Evolutionary conservation across 1,140 invertebrate species (phyloP), one percentile per base, ranked within the genome.

Genomic region (Delia radicum): DNA sequence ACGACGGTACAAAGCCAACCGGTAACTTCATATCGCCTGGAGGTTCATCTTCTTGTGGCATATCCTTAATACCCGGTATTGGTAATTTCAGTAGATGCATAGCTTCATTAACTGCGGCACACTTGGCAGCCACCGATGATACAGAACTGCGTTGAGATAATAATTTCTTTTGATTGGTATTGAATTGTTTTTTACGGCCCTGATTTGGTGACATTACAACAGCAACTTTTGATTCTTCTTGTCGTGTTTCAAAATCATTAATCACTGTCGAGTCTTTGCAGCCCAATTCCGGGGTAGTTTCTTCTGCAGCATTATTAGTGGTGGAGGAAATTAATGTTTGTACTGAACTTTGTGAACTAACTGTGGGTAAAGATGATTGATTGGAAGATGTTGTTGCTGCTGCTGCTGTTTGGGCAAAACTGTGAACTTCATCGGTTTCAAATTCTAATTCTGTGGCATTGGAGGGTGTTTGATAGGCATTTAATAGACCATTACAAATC

Each of bases 361-460:
- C 65, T 10, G 65, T 69, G 12, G 71, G 27, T 27, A 73, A 42
- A 10, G 33, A 37, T n/a, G n/a, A n/a, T n/a, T n/a, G n/a, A n/a
- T n/a, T 42, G 3, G 37, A 42, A 0, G 37, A 42, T 42, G 37
- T 42, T 42, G 37, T 15, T 13, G 62, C 31, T 10, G 76, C 10
- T 55, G 33, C 13, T 62, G 72, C 15, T 2, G 73, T 55, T 80
- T 76, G 75, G 79, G 24, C 10, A 29, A 48, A 74, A 13, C 62
- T 82, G 46, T 85, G 83, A 61, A 82, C 74, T 7, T 89, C 87
- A 55, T 89, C 90, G 77, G 90, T 90, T 78, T 90, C 89, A 75
- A 89, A 91, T 81, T 91, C 91, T 85, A 91, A 87, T 81, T 92
- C 91, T 2, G 91, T 91, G 63, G 91, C 91, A 79, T 92, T 92